Percentiles rank a stretch among this genome's conserved stretches.
phyloP scores from a whole-genome alignment of 1,140 invertebrate genomes.

The Danaus melanippus region DNA sequence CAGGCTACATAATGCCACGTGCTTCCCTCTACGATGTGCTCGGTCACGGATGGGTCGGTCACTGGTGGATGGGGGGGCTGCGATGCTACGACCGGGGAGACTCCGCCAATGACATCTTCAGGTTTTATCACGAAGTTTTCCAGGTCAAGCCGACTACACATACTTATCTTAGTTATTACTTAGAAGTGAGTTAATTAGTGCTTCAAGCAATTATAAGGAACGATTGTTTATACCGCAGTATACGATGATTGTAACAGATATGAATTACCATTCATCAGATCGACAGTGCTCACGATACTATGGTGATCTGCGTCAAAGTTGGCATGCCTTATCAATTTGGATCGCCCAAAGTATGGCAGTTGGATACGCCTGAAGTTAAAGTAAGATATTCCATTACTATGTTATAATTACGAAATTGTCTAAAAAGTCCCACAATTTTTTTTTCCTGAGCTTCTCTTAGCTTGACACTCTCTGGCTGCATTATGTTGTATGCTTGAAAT shows the following conservation, averaged over 20 bases:
- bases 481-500: no score
- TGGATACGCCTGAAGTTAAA: conserved; percentile 41
- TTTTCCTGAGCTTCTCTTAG: no score
- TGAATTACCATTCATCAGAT: conserved; percentile 24
- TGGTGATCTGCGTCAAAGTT: conserved; percentile 49
- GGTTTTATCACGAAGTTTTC: conserved; percentile 55
- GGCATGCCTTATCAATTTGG: conserved; percentile 44
- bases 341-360: conserved; percentile 36
- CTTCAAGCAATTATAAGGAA: no score
- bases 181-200: conserved; percentile 35
- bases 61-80: conserved; percentile 58
- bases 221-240: no score
- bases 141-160: conserved; percentile 27
- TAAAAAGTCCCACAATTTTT: no score
- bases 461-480: no score
- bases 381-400: conserved; percentile 19
- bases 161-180: conserved; percentile 37
- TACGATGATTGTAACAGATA: background rate
- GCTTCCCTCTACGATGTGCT: conserved; percentile 29
- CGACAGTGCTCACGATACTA: conserved; percentile 23
- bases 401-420: background rate
- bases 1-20: conserved; percentile 47
- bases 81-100: conserved; percentile 49
- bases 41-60: conserved; percentile 42
- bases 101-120: conserved; percentile 36